Evolutionary conservation across 2,797 vertebrate species (phyloP).

Genomic region (Argentina silus): DNA sequence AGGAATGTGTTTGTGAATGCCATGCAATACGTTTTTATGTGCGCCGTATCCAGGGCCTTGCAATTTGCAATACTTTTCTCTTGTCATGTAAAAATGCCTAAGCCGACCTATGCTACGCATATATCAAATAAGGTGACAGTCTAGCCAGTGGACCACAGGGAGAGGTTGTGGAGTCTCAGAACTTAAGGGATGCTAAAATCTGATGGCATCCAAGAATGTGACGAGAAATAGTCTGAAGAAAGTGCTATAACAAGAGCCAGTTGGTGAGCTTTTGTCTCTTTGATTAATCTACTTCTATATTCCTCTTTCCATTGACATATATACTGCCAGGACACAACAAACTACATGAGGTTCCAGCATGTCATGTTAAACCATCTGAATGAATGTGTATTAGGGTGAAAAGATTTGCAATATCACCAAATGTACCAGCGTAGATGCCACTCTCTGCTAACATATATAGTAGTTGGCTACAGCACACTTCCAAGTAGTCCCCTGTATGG

Average conservation of each 20-base stretch:
- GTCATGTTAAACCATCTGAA: too few species aligned
- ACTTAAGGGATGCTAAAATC: constrained; percentile 50
- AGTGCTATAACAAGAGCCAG: not conserved
- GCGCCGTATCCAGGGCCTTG: constrained; percentile 72
- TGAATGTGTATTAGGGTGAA: too few species aligned
- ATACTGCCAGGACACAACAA: too few species aligned
- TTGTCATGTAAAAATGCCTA: constrained; percentile 81
- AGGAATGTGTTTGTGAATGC: constrained; percentile 66
- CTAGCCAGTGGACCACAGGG: constrained; percentile 75
- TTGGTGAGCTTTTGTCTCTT: too few species aligned
- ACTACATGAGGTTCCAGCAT: too few species aligned
- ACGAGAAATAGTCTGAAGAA: not conserved
- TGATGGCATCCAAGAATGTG: constrained; percentile 43
- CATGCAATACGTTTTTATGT: constrained; percentile 62
- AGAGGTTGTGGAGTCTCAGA: constrained; percentile 47
- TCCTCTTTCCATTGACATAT: too few species aligned
- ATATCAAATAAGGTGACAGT: constrained; percentile 77
- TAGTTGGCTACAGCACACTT: not conserved
- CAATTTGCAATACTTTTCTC: constrained; percentile 70
- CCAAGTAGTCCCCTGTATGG: constrained; percentile 47
- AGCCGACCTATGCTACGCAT: constrained; percentile 74
- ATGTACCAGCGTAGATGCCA: not conserved
- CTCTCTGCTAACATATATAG: not conserved
- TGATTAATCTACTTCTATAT: too few species aligned
- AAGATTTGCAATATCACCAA: not conserved